phyloP scores from a whole-genome alignment of 1,140 invertebrate genomes.

The Tribolium castaneum region DNA sequence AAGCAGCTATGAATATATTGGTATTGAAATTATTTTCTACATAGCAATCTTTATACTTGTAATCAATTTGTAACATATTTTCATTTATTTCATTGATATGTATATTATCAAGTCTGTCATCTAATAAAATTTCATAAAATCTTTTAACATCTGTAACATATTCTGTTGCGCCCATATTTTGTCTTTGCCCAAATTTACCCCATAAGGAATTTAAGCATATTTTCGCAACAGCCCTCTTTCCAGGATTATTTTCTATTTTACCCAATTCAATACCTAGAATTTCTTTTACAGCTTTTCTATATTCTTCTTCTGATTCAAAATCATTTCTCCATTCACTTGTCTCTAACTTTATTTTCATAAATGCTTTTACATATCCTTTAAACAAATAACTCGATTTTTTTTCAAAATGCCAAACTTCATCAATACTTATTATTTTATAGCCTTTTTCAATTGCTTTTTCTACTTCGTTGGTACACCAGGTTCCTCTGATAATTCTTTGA shows the following conservation, averaged over 20 bases:
- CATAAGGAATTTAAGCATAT: no score
- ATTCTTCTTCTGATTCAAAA: background rate
- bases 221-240: no score
- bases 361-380: conserved; percentile 34
- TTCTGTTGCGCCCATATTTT: no score
- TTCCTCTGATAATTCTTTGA: conserved; percentile 4
- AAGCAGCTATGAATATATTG: no score
- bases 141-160: no score
- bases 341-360: conserved; percentile 42
- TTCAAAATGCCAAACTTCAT: conserved; percentile 37
- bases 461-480: conserved; percentile 27
- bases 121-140: no score
- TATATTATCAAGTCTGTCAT: no score
- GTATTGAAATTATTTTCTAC: no score
- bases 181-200: no score
- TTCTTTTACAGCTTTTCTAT: conserved; percentile 33
- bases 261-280: conserved; percentile 36
- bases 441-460: conserved; percentile 32
- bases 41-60: no score
- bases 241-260: conserved; percentile 1
- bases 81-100: no score
- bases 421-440: conserved; percentile 37
- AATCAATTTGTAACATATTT: no score
- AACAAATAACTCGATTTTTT: conserved; percentile 38
- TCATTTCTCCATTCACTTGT: conserved; percentile 25